A percentile compares a stretch with the other conserved stretches of the same genome.
These are phyloP conservation scores for Hyposoter dolosus DNA, from an alignment of 2,888 invertebrate genomes.

Conservation along the genomic window DNA sequence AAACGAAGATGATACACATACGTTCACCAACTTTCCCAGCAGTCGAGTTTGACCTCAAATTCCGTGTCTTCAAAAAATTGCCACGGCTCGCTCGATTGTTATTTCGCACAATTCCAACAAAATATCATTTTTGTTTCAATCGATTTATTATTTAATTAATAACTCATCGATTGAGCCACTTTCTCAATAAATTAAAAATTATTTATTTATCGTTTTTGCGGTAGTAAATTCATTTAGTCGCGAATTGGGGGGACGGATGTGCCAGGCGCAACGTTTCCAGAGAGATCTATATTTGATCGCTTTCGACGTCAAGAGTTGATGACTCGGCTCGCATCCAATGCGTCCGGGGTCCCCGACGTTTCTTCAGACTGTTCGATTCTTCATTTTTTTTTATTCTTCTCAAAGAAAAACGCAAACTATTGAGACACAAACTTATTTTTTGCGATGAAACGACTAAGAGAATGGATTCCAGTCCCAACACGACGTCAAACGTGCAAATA, in stretches of 20 bases:
- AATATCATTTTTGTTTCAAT: neutral
- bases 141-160: neutral
- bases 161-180: neutral
- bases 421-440: neutral
- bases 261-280: constrained; percentile 59
- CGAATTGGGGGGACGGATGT: constrained; percentile 23
- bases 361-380: constrained; percentile 72
- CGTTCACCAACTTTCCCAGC: neutral
- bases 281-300: constrained; percentile 81
- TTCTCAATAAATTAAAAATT: neutral
- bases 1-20: neutral
- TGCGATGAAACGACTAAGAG: neutral
- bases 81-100: neutral
- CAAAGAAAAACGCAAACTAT: too few species aligned
- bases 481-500: constrained; percentile 46
- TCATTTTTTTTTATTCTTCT: too few species aligned
- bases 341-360: constrained; percentile 75
- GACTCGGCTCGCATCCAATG: constrained; percentile 77
- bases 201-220: neutral
- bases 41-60: neutral
- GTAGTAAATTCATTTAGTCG: neutral
- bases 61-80: neutral
- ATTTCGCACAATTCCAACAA: neutral
- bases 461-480: neutral
- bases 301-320: constrained; percentile 78